phyloP scores from a whole-genome alignment of 1,140 invertebrate species.

The Pseudomyrmex concolor region DNA sequence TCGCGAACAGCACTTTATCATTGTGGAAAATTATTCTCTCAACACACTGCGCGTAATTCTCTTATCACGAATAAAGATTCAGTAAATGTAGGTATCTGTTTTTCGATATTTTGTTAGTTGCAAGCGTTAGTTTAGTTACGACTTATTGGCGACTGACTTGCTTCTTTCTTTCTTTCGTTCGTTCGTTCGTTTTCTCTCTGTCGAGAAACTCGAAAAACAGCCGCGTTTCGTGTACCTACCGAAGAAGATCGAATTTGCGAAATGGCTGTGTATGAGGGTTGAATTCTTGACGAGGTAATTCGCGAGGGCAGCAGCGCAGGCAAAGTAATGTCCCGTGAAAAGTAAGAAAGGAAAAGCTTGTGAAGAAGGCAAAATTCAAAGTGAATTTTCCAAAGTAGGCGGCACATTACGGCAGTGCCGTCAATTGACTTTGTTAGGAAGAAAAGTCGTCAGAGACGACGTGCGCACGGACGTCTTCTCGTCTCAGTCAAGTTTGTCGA shows the following conservation, averaged over 20 bases:
- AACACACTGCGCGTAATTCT: too few relatives aligned
- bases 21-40: too few relatives aligned
- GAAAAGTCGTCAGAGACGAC: slow-evolving; percentile 54
- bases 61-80: too few relatives aligned
- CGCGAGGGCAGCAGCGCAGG: slow-evolving; percentile 63
- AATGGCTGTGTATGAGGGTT: slow-evolving; percentile 82
- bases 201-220: slow-evolving; percentile 52
- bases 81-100: too few relatives aligned
- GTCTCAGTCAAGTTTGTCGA: slow-evolving; percentile 17
- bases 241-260: slow-evolving; percentile 83
- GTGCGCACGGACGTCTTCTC: slow-evolving; percentile 6
- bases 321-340: slow-evolving; percentile 59
- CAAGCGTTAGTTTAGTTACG: slow-evolving; percentile 34
- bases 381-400: slow-evolving; percentile 71
- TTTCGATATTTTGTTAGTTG: slow-evolving; percentile 9
- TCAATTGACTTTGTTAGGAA: slow-evolving; percentile 58
- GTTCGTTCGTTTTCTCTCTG: slow-evolving; percentile 18
- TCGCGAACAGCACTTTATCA: too few relatives aligned
- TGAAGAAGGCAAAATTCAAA: slow-evolving; percentile 65
- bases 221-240: slow-evolving; percentile 73
- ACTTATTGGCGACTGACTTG: slow-evolving; percentile 20
- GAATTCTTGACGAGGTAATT: slow-evolving; percentile 84
- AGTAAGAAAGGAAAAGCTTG: slow-evolving; percentile 65
- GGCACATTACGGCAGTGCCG: slow-evolving; percentile 45
- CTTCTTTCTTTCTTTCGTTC: slow-evolving; percentile 26